phyloP scores from a whole-genome alignment of 2,888 invertebrate species.

The Acrobasis repandana region DNA sequence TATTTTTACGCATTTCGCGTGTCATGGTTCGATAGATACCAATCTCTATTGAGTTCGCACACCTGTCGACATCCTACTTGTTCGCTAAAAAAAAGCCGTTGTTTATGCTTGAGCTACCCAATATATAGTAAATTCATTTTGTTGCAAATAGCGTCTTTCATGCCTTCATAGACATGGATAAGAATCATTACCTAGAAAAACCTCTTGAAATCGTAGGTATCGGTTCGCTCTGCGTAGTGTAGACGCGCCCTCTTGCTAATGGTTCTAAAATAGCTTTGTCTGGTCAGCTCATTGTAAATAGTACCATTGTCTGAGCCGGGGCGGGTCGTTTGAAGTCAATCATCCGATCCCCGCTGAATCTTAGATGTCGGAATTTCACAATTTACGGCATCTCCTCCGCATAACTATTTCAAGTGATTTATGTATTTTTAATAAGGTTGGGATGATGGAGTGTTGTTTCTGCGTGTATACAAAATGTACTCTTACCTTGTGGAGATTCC shows the following conservation, averaged over 20 bases:
- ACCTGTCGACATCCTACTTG: too few relatives aligned
- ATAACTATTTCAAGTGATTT: slow-evolving; percentile 10
- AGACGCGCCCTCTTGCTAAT: not conserved
- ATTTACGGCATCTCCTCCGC: not conserved
- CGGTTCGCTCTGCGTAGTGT: not conserved
- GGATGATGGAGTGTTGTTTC: not conserved
- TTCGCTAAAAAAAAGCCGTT: too few relatives aligned
- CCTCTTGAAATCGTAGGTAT: not conserved
- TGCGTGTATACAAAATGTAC: too few relatives aligned
- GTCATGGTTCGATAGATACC: too few relatives aligned
- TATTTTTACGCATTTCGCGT: too few relatives aligned
- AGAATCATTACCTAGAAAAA: too few relatives aligned
- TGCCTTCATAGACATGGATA: too few relatives aligned
- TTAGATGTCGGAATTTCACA: not conserved
- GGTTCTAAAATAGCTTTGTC: slow-evolving; percentile 11
- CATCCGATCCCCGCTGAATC: slow-evolving; percentile 3
- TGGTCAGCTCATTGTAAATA: slow-evolving; percentile 16
- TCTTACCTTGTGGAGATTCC: too few relatives aligned
- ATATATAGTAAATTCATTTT: too few relatives aligned
- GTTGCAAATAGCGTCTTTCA: too few relatives aligned
- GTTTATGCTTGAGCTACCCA: too few relatives aligned
- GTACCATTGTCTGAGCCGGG: slow-evolving; percentile 5
- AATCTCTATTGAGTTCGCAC: too few relatives aligned
- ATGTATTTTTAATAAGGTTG: not conserved
- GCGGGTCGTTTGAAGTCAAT: slow-evolving; percentile 4